phyloP scores from a whole-genome alignment of 2,888 invertebrate genomes.

The Nymphalis c-album region DNA sequence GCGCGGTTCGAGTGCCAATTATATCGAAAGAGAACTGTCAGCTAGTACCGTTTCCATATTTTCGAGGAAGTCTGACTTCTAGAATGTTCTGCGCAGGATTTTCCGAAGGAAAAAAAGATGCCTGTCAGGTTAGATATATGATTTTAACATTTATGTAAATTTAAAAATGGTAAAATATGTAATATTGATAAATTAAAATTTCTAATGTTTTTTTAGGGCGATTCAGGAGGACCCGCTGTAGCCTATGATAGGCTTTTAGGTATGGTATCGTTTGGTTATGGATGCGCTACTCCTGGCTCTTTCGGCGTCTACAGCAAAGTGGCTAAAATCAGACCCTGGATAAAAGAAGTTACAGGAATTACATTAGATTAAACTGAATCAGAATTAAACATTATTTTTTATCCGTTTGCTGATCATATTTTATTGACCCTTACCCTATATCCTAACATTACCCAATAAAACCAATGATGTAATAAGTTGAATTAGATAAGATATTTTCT shows the following conservation, averaged over 20 bases:
- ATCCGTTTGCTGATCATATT: neutral
- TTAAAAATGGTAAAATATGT: neutral
- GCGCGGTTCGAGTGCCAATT: constrained; percentile 69
- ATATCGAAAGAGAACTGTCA: constrained; percentile 71
- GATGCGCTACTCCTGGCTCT: constrained; percentile 72
- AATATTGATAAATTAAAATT: too few relatives aligned
- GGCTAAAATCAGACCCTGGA: constrained; percentile 69
- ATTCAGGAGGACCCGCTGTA: constrained; percentile 75
- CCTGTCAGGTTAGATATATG: constrained; percentile 69
- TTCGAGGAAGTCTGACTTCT: constrained; percentile 62
- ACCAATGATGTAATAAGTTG: too few relatives aligned
- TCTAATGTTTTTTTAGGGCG: constrained; percentile 59
- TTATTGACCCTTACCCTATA: neutral
- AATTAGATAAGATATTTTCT: too few relatives aligned
- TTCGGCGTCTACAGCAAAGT: constrained; percentile 75
- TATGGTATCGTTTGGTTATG: constrained; percentile 76
- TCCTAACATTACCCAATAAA: too few relatives aligned
- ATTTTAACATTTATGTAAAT: too few relatives aligned
- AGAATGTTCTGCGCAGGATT: constrained; percentile 78
- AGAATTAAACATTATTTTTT: neutral
- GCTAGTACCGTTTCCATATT: constrained; percentile 67
- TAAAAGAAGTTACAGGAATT: constrained; percentile 60
- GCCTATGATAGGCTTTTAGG: constrained; percentile 65
- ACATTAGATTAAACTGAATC: constrained; percentile 49
- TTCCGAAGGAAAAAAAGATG: constrained; percentile 66